A percentile compares a stretch with the other conserved stretches of the same genome.
Conservation (phyloP, 2,113 vertebrate species). For the Sorex araneus region DNA sequence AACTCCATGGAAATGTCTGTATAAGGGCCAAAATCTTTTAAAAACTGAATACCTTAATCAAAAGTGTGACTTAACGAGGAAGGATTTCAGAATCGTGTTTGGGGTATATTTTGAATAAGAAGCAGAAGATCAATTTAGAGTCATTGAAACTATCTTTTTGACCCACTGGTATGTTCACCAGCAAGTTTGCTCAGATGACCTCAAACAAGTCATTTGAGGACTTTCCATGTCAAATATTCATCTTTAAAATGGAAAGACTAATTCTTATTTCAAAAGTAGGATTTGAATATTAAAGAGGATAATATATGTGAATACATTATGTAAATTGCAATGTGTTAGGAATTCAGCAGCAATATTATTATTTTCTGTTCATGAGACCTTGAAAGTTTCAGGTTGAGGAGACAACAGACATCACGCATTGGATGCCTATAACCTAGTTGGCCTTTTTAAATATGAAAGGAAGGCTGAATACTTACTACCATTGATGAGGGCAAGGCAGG, state of each 20-base stretch:
- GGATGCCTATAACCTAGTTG: not conserved
- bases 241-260: slow-evolving; percentile 44
- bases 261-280: slow-evolving; percentile 59
- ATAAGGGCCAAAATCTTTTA: slow-evolving; percentile 17
- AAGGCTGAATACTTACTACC: not conserved
- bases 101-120: not conserved
- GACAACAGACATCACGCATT: slow-evolving; percentile 13
- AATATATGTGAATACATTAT: slow-evolving; percentile 46
- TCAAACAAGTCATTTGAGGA: not conserved
- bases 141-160: not conserved
- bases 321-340: slow-evolving; percentile 18
- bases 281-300: slow-evolving; percentile 63
- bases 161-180: not conserved
- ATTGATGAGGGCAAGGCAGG: not conserved
- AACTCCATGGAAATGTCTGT: not conserved
- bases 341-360: slow-evolving; percentile 49
- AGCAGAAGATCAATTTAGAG: not conserved
- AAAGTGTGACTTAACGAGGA: not conserved
- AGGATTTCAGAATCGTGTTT: not conserved
- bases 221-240: slow-evolving; percentile 9
- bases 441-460: slow-evolving; percentile 44
- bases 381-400: slow-evolving; percentile 52
- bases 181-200: not conserved
- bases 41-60: slow-evolving; percentile 36
- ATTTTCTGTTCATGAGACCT: slow-evolving; percentile 43